Conservation (phyloP, 2,113 vertebrate species). For the Tylochromis polylepis region DNA sequence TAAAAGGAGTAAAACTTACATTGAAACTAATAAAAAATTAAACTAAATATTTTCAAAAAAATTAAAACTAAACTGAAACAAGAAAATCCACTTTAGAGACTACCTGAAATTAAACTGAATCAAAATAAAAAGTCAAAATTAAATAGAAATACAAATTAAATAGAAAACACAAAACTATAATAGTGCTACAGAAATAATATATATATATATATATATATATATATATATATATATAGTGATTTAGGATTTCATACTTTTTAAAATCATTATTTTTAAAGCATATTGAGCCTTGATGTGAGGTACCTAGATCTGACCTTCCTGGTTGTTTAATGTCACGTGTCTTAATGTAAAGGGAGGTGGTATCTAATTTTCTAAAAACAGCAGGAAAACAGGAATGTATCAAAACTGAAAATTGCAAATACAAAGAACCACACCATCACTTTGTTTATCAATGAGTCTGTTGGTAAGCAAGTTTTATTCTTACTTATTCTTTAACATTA, state of each 20-base stretch:
- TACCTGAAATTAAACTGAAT: too few species aligned
- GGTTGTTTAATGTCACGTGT: neutral
- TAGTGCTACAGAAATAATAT: neutral
- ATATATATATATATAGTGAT: neutral
- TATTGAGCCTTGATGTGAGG: neutral
- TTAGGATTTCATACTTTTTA: neutral
- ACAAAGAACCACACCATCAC: neutral
- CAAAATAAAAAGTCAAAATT: neutral
- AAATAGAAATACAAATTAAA: neutral
- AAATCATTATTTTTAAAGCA: too few species aligned
- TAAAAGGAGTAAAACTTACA: too few species aligned
- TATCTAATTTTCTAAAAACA: neutral
- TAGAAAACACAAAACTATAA: neutral
- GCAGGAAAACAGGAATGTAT: neutral
- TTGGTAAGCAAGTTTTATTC: constrained; percentile 59
- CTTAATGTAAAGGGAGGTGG: neutral
- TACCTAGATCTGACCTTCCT: accelerated
- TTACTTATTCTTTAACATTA: constrained; percentile 65
- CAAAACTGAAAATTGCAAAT: neutral
- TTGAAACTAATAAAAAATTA: too few species aligned
- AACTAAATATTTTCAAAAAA: too few species aligned
- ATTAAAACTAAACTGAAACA: too few species aligned
- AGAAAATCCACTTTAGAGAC: too few species aligned
- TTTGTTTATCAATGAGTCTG: neutral
- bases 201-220: neutral